These are phyloP conservation scores for Hylaeus volcanicus DNA, from an alignment of 1,140 invertebrate genomes.

Conservation along the genomic window DNA sequence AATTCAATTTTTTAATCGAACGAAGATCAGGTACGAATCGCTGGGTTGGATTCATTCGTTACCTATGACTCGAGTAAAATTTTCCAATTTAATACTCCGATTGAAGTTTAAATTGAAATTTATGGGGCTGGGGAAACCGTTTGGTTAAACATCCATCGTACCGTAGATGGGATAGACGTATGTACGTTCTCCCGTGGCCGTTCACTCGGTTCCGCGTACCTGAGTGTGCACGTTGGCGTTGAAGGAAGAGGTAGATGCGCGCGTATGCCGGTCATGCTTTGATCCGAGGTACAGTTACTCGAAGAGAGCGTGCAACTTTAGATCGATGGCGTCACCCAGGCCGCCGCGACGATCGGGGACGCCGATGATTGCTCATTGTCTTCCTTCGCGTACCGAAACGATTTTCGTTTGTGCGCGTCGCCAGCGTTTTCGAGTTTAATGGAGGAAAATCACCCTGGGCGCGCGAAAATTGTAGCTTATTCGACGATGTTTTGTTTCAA, in stretches of 20 bases:
- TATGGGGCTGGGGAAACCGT: neutral
- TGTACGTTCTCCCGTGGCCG: neutral
- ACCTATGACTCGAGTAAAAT: no score
- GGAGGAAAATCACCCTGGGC: no score
- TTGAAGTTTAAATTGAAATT: no score
- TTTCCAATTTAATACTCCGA: no score
- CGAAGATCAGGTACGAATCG: no score
- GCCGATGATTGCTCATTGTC: conserved; percentile 22
- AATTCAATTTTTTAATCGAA: no score
- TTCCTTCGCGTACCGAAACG: neutral
- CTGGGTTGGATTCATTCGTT: no score
- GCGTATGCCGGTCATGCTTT: conserved; percentile 25
- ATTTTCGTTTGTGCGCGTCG: neutral
- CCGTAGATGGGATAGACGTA: neutral
- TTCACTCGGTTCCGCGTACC: neutral
- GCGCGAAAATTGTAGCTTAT: no score
- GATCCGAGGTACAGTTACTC: conserved; percentile 61
- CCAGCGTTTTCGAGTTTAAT: neutral
- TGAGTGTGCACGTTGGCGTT: neutral
- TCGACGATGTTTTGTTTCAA: no score
- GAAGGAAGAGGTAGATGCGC: neutral
- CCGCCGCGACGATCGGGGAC: conserved; percentile 41
- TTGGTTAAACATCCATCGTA: no score
- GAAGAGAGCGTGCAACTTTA: conserved; percentile 56
- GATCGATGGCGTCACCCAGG: conserved; percentile 60